phyloP scores from a whole-genome alignment of 2,113 vertebrate genomes.

The Poecilia latipinna region DNA sequence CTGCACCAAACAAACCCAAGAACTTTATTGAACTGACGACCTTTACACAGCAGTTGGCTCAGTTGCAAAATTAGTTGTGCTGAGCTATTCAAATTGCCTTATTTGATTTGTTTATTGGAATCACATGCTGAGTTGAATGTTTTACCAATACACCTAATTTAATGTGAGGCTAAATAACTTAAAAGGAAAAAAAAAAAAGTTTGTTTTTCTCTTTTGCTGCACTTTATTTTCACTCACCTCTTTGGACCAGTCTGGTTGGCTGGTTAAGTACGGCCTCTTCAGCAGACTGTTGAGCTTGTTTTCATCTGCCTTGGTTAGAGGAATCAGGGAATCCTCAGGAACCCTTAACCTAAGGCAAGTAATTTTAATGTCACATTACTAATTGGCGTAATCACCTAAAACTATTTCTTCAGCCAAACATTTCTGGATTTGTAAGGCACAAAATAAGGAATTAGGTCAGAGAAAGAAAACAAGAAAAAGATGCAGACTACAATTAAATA shows the following conservation, averaged over 20 bases:
- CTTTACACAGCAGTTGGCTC: neutral
- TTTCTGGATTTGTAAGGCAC: neutral
- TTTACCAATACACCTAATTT: neutral
- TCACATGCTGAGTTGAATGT: neutral
- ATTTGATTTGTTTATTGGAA: neutral
- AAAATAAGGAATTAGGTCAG: neutral
- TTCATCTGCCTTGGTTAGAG: conserved; percentile 86
- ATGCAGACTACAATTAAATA: conserved; percentile 57
- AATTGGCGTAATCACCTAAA: neutral
- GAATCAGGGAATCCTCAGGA: conserved; percentile 83
- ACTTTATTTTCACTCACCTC: conserved; percentile 79
- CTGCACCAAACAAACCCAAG: too few species aligned
- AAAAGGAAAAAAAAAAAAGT: neutral
- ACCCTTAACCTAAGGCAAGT: conserved; percentile 83
- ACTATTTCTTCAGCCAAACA: neutral
- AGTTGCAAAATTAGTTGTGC: too few species aligned
- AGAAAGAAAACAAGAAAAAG: conserved; percentile 7
- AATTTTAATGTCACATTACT: conserved; percentile 6
- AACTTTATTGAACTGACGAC: too few species aligned
- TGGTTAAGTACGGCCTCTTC: conserved; percentile 86
- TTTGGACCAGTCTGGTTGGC: conserved; percentile 87
- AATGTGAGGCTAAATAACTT: neutral
- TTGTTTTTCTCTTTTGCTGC: neutral
- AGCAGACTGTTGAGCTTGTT: conserved; percentile 88
- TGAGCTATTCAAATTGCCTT: too few species aligned